Percentiles rank a stretch among this genome's conserved stretches.
phyloP scores from a whole-genome alignment of 2,797 vertebrate species.

The Gymnothorax reevesii region DNA sequence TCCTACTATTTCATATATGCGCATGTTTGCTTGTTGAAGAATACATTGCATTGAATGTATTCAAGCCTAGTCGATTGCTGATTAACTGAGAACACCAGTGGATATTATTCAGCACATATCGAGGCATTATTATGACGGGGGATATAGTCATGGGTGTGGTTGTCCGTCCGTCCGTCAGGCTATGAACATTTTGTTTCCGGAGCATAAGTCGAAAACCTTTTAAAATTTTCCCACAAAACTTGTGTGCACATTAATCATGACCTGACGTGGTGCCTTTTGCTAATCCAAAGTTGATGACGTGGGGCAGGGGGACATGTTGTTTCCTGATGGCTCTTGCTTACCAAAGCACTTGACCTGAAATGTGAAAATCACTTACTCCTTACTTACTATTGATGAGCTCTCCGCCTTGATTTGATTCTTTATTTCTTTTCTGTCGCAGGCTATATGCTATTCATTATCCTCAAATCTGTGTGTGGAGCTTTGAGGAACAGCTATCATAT shows the following conservation, averaged over 20 bases:
- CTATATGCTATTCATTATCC: neutral
- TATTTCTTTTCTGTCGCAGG: neutral
- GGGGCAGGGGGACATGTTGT: too few relatives aligned
- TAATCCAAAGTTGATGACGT: too few relatives aligned
- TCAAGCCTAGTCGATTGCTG: neutral
- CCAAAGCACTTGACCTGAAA: neutral
- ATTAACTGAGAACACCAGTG: neutral
- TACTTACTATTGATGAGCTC: too few relatives aligned
- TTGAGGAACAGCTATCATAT: neutral
- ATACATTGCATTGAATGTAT: neutral
- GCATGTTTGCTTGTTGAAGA: neutral
- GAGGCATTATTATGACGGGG: neutral
- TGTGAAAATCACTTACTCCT: too few relatives aligned
- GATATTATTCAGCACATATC: neutral
- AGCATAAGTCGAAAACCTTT: too few relatives aligned
- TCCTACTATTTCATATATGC: neutral
- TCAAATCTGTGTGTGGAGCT: neutral
- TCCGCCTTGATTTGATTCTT: neutral
- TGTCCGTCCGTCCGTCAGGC: too few relatives aligned
- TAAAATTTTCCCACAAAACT: too few relatives aligned
- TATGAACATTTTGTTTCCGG: too few relatives aligned
- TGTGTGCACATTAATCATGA: too few relatives aligned
- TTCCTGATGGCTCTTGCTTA: too few relatives aligned
- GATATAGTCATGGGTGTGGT: too few relatives aligned
- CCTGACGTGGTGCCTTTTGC: too few relatives aligned